phyloP scores from a whole-genome alignment of 1,140 invertebrate species.

The Pissodes strobi region DNA sequence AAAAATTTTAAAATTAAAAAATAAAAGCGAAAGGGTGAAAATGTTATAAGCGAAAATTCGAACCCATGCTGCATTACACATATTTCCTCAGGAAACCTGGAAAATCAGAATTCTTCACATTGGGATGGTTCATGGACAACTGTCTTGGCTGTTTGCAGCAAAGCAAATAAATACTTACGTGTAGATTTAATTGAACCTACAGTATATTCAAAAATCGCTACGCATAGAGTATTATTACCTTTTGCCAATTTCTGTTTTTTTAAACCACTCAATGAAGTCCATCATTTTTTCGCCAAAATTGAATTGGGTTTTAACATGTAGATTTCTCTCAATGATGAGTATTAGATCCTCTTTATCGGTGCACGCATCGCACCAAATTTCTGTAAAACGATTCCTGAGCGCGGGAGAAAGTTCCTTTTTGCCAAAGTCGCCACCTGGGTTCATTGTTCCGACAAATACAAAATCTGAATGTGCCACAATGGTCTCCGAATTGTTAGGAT shows the following conservation, averaged over 20 bases:
- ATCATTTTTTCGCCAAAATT: conserved; percentile 70
- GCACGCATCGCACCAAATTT: conserved; percentile 94
- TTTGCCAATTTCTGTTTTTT: conserved; percentile 72
- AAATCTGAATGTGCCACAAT: conserved; percentile 80
- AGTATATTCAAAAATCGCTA: too few relatives aligned
- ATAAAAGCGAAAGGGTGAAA: too few relatives aligned
- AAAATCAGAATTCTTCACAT: too few relatives aligned
- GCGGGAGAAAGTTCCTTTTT: conserved; percentile 99
- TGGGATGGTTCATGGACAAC: too few relatives aligned
- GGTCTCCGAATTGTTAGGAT: conserved; percentile 59
- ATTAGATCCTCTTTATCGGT: conserved; percentile 72
- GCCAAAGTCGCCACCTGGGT: conserved; percentile 98
- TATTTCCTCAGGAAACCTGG: too few relatives aligned
- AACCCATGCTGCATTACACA: too few relatives aligned
- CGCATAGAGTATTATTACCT: too few relatives aligned
- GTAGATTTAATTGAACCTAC: too few relatives aligned
- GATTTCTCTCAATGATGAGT: conserved; percentile 80
- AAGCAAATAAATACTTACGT: too few relatives aligned
- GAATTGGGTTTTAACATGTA: conserved; percentile 64
- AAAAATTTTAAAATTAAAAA: too few relatives aligned
- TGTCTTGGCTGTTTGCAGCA: too few relatives aligned
- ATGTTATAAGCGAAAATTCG: too few relatives aligned
- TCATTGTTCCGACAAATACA: conserved; percentile 97
- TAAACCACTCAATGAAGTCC: conserved; percentile 82
- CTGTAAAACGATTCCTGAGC: conserved; percentile 95